Percentiles rank a stretch among this genome's conserved stretches.
phyloP scores from a whole-genome alignment of 1,140 invertebrate species.

The Hycleus cichorii region DNA sequence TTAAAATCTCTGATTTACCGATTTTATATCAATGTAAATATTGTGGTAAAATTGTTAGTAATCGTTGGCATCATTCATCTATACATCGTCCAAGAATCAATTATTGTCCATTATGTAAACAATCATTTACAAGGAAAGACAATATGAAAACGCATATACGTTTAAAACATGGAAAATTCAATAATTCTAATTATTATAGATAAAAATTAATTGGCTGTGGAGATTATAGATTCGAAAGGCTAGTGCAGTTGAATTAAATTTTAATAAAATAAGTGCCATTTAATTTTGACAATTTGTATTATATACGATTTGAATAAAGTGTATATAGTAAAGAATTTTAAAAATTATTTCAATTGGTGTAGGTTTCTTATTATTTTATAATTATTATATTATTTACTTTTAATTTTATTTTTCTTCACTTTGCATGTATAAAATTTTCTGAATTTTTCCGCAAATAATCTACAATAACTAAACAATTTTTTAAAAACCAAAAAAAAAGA shows the following conservation, averaged over 20 bases:
- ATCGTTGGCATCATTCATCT: constrained; percentile 64
- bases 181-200: too few relatives aligned
- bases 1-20: constrained; percentile 19
- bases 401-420: constrained; percentile 6
- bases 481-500: background rate
- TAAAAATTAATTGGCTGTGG: too few relatives aligned
- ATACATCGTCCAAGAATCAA: constrained; percentile 62
- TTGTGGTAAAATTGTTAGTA: constrained; percentile 64
- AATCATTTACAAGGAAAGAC: constrained; percentile 60
- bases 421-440: constrained; percentile 22
- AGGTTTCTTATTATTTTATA: constrained; percentile 3
- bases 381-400: background rate
- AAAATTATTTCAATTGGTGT: constrained; percentile 10
- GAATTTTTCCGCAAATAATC: constrained; percentile 25
- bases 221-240: too few relatives aligned
- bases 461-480: constrained; percentile 18
- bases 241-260: too few relatives aligned
- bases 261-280: too few relatives aligned
- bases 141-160: constrained; percentile 60
- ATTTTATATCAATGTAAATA: constrained; percentile 46
- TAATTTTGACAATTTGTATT: too few relatives aligned
- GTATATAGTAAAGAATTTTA: too few relatives aligned
- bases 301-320: too few relatives aligned
- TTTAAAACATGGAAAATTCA: too few relatives aligned
- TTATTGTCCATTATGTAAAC: constrained; percentile 58